These are phyloP conservation scores for Steinernema carpocapsae DNA, from an alignment of 2,888 invertebrate species.

Conservation along the genomic window DNA sequence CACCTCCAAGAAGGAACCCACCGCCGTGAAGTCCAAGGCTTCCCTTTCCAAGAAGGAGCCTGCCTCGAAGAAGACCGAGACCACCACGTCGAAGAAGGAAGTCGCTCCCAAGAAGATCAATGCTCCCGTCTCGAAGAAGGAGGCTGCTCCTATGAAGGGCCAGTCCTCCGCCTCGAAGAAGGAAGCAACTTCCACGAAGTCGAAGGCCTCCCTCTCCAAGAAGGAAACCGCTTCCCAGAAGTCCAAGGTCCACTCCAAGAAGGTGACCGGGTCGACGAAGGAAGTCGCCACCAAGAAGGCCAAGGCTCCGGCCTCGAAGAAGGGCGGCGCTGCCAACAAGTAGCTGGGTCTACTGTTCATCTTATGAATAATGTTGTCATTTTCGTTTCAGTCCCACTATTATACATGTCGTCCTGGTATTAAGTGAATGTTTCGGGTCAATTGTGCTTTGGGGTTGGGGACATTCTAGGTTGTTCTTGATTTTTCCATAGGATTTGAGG, in stretches of 20 bases:
- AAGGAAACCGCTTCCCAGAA: neutral
- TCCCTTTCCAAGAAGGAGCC: neutral
- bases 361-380: too few relatives aligned
- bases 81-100: neutral
- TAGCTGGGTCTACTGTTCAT: too few relatives aligned
- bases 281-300: neutral
- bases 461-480: too few relatives aligned
- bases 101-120: neutral
- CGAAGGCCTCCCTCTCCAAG: constrained; percentile 10
- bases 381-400: too few relatives aligned
- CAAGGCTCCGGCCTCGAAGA: too few relatives aligned
- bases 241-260: neutral
- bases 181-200: neutral
- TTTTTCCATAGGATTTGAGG: too few relatives aligned
- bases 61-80: neutral
- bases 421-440: too few relatives aligned
- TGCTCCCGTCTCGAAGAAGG: neutral
- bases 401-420: too few relatives aligned
- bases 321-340: too few relatives aligned
- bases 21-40: constrained; percentile 3
- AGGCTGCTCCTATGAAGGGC: neutral
- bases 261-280: too few relatives aligned
- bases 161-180: neutral
- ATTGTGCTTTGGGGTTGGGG: too few relatives aligned
- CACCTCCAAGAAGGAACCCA: neutral